These are phyloP conservation scores for Pachyramphus minor DNA, from an alignment of 2,113 vertebrate genomes.

Conservation along the genomic window DNA sequence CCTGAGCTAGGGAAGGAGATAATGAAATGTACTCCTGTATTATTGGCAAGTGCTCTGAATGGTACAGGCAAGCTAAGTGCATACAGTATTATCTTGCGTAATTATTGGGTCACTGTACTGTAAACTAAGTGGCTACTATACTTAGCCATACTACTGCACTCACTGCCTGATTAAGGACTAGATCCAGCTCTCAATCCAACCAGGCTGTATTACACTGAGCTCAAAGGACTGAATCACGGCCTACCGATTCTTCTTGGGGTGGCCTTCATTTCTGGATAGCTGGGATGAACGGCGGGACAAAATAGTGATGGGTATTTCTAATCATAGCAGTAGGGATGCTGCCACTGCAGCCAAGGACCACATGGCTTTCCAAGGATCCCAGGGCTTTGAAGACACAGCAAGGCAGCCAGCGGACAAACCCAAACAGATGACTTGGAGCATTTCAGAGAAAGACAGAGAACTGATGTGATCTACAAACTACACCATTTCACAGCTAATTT, in stretches of 20 bases:
- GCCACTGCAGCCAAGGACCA: neutral
- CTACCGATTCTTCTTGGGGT: neutral
- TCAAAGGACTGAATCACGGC: neutral
- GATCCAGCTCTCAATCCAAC: neutral
- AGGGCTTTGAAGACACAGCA: neutral
- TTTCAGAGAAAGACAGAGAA: neutral
- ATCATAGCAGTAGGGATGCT: neutral
- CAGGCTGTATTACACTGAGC: neutral
- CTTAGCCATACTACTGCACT: conserved; percentile 39
- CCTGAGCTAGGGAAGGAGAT: conserved; percentile 46
- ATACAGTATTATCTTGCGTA: conserved; percentile 73
- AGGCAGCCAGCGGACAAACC: neutral
- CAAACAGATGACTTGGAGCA: neutral
- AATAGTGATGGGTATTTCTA: neutral
- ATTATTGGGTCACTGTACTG: conserved; percentile 66
- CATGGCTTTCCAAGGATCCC: neutral
- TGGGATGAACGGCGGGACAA: neutral
- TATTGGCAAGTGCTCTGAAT: conserved; percentile 59
- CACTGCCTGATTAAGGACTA: neutral
- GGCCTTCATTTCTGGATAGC: neutral
- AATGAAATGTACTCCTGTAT: conserved; percentile 53
- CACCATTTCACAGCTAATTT: neutral
- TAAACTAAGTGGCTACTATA: conserved; percentile 65
- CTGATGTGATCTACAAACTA: neutral
- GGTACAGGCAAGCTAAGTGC: conserved; percentile 61